Evolutionary conservation across 2,888 invertebrate species (phyloP), one percentile per base, ranked within the genome.

Genomic region (Nymphalis polychloros): DNA sequence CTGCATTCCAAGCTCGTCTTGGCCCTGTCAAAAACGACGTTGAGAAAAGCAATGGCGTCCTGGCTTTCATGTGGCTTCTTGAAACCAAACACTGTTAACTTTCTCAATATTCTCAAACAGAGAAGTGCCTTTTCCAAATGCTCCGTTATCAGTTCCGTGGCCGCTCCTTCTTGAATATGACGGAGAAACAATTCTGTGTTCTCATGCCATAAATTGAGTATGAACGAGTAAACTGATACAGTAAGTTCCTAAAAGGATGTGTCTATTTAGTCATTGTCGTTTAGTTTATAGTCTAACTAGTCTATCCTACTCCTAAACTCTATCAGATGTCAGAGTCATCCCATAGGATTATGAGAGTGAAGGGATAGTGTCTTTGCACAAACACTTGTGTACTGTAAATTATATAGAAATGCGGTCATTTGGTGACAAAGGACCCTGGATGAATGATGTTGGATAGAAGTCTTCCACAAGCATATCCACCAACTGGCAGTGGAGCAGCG

Each of bases 61-160:
- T 94, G 94, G 77, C 95, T 95, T 77, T 95, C 94, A 68, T 96
- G 95, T 1, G 96, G 96, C 75, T 95, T 96, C 77, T 95, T 94
- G 76, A 97, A 96, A 0, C 98, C 98, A 81, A 95, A 95, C 23
- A 97, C 94, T 0, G 97, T 95, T 59, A 98, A 90, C 84, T 97
- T 97, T 76, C 97, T 94, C 74, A 98, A 85, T 79, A 98, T 96
- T 84, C 97, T 95, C 46, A 98, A 91, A n/a, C 96, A 94, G 0
- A 97, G 92, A 7, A 97, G 93, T 0, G 97, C 96, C 78, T 96
- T 96, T 80, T 97, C 97, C 79, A 98, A 84, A 63, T 95, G 94
- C 67, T 94, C 94, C 0, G 94, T 94, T 64, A 96, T 94, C 63
- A 94, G 84, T 69, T 95, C 94, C 0, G 93, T 92, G 8, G 93